Conservation (phyloP, 2,888 invertebrate genomes). For the Tetramorium bicarinatum region DNA sequence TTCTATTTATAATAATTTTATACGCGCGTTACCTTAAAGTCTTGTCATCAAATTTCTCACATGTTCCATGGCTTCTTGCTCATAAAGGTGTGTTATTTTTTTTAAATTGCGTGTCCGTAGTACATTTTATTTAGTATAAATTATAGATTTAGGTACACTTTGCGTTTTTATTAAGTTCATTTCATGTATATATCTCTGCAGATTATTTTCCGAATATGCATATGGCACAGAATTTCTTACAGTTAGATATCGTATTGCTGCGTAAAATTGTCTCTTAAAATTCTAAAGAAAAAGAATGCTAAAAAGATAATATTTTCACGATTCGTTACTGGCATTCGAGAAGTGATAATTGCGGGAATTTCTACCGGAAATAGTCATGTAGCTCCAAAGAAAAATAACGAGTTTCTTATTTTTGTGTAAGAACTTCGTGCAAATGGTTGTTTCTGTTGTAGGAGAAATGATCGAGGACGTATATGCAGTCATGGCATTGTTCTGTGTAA, state of each 20-base stretch:
- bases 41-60: neutral
- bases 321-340: neutral
- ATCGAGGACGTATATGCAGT: neutral
- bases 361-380: too few relatives aligned
- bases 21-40: neutral
- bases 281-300: neutral
- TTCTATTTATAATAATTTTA: slow-evolving; percentile 15
- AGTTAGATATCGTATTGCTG: too few relatives aligned
- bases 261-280: neutral
- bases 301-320: neutral
- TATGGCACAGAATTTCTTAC: too few relatives aligned
- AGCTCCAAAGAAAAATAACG: neutral
- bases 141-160: too few relatives aligned
- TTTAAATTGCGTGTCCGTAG: neutral
- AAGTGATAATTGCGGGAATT: neutral
- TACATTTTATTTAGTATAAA: too few relatives aligned
- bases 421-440: neutral
- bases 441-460: neutral
- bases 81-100: neutral
- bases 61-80: neutral
- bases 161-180: too few relatives aligned
- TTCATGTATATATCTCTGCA: too few relatives aligned
- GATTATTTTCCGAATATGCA: too few relatives aligned
- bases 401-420: neutral
- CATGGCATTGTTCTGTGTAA: neutral